Base-by-base conservation (phyloP, 2,113 vertebrate genomes). In the Apteryx mantelli region DNA sequence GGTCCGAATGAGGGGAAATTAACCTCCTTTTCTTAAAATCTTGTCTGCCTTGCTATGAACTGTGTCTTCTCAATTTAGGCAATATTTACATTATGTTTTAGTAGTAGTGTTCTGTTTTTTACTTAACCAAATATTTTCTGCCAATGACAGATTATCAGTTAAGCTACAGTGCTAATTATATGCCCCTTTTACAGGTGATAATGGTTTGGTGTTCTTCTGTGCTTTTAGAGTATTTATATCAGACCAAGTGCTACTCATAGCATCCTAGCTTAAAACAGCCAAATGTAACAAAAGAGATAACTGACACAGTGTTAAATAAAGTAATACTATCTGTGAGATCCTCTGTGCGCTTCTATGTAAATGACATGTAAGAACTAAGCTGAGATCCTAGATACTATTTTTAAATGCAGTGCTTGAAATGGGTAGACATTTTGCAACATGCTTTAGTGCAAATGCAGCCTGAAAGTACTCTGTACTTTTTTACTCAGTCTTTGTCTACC, bases 341-440 rank as follows among this genome's bases (percentile, higher is more conserved):
- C 8, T 5, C n/a, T 0, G 0, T 70, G 30, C 26, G 12, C 42
- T 68, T 58, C n/a, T 80, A 5, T 71, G 56, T 24, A 68, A 48
- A 50, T 76, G 19, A 46, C 24, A 44, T 56, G 44, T 21, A 50
- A 71, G 48, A 46, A 76, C 3, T 63, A 36, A 58, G 8, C 11
- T 20, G n/a, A 42, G 24, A 66, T 53, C 50, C 50, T 71, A 6
- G 24, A 2, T 77, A 3, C 5, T 9, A 0, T 58, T 36, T 83
- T 82, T 90, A 38, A 69, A 44, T 44, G 28, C 26, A n/a, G 0
- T n/a, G n/a, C 34, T 65, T 90, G 53, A 42, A 34, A 28, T 40
- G 48, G 34, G 17, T 20, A 48, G 36, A 26, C 25, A 20, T 82
- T 94, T 52, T 90, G n/a, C 53, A 89, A 40, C 69, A 22, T 88